Evolutionary conservation across 2,113 vertebrate species (phyloP).

Genomic region (Merops nubicus): DNA sequence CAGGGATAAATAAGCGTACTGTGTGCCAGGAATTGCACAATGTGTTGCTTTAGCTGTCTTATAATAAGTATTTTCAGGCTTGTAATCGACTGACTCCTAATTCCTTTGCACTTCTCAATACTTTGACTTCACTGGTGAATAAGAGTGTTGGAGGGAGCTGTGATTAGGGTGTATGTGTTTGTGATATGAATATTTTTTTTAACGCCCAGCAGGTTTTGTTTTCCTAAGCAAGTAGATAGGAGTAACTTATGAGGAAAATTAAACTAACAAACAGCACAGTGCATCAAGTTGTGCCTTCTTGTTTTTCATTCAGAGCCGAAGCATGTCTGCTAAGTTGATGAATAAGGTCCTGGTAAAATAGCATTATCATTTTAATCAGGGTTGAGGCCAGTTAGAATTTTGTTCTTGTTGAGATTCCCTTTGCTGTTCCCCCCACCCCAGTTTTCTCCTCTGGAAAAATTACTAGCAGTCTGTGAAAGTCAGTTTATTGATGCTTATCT

Average conservation of each 20-base stretch:
- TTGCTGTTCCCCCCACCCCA: neutral
- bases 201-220: neutral
- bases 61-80: neutral
- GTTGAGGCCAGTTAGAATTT: neutral
- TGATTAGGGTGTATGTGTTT: neutral
- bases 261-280: neutral
- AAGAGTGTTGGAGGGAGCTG: neutral
- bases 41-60: neutral
- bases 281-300: neutral
- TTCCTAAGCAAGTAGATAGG: neutral
- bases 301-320: neutral
- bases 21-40: neutral
- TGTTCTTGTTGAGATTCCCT: neutral
- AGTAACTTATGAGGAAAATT: neutral
- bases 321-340: neutral
- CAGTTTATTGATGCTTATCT: neutral
- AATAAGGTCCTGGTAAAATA: neutral
- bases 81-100: rapidly evolving
- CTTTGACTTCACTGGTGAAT: neutral
- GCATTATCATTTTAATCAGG: neutral
- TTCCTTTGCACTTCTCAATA: neutral
- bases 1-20: neutral
- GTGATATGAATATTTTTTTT: neutral
- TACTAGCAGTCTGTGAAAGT: neutral
- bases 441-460: neutral